Base-by-base conservation (phyloP, 53 echinoderm and acorn worm species). In the Luidia sarsii region DNA sequence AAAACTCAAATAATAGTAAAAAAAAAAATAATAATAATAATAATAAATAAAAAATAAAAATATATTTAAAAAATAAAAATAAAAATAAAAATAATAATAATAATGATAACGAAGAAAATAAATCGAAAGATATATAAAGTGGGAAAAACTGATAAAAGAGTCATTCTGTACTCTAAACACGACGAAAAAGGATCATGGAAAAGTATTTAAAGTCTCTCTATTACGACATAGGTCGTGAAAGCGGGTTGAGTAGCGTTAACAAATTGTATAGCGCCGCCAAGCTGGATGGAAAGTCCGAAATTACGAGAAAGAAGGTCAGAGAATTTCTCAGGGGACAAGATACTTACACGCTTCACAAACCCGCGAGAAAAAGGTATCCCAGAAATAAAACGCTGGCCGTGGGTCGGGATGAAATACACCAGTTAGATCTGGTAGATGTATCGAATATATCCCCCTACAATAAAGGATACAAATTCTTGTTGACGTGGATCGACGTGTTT, bases 401-500 rank as follows among this genome's bases (percentile, higher is more conserved):
- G 59, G 82, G 56, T 7, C 81, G 85, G 1, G 92, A 86, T 64
- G 50, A 85, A 39, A 39, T 56, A 37, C 86, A 70, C 64, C 82
- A 92, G 61, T 51, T 89, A 41, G 89, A 92, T 34, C 43, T 92
- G 71, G 81, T 70, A 3, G 89, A 92, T 27, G 15, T 87, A 16
- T 24, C 64, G 2, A 69, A 71, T 25, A 14, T 91, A 9, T 65
- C 84, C 1, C 65, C 48, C 43, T 56, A 82, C 28, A 88, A n/a
- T n/a, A n/a, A n/a, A 5, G 71, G 87, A 24, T 50, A 81, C 49
- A 70, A 25, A 36, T 87, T 18, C 51, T n/a, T 90, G 2, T 45
- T 91, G 22, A 91, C 88, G 13, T 79, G 80, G 39, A 87, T 90
- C 20, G 87, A 90, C 38, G 48, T 91, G 19, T 79, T 91, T 54